Evolutionary conservation across 2,888 invertebrate genomes (phyloP).

Genomic region (Morinoia aosen): DNA sequence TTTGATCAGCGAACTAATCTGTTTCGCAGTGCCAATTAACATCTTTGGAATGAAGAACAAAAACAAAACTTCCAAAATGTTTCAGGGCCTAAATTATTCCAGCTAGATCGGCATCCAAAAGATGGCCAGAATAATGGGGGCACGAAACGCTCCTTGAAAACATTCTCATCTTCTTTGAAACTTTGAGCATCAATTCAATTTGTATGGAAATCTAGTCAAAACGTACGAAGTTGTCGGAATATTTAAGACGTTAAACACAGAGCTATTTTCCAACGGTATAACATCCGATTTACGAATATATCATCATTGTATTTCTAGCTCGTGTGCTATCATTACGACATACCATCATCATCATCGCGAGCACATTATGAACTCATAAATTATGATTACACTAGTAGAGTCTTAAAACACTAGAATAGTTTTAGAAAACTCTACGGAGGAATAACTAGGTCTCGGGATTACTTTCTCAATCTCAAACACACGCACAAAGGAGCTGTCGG

Average conservation of each 20-base stretch:
- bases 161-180: background rate
- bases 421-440: background rate
- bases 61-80: background rate
- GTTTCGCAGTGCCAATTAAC: background rate
- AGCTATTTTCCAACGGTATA: background rate
- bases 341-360: no score
- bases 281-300: no score
- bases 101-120: background rate
- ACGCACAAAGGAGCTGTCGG: background rate
- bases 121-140: background rate
- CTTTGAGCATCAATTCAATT: background rate
- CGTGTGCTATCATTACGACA: no score
- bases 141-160: background rate
- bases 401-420: background rate
- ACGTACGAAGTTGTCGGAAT: background rate
- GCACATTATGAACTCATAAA: no score
- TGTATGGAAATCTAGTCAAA: background rate
- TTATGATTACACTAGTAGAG: no score
- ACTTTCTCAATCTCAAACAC: background rate
- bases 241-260: background rate
- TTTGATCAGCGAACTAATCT: background rate
- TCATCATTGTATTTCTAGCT: no score
- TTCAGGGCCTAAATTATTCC: background rate
- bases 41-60: background rate
- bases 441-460: background rate